Percentiles rank a stretch among this genome's conserved stretches.
These are phyloP conservation scores for Gymnocypris eckloni DNA, from an alignment of 2,797 vertebrate genomes.

Conservation along the genomic window DNA sequence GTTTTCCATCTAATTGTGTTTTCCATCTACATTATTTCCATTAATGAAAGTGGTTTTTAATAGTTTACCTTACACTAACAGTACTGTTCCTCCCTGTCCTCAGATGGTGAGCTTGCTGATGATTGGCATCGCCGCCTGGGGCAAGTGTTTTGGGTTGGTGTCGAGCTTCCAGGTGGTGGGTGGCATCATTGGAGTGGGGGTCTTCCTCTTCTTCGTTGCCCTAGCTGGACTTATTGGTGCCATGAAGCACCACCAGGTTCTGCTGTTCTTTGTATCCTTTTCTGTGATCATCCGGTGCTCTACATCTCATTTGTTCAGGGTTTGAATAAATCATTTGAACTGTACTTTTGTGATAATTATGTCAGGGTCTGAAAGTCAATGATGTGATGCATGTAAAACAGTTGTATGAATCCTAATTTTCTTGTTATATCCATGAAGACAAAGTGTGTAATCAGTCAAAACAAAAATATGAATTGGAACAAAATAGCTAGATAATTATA, in stretches of 20 bases:
- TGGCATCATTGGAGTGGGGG: slow-evolving; percentile 85
- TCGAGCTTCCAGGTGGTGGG: slow-evolving; percentile 89
- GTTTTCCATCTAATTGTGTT: neutral
- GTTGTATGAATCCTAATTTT: slow-evolving; percentile 21
- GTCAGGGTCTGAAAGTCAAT: neutral
- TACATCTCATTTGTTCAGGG: neutral
- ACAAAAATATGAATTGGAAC: neutral
- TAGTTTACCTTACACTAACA: neutral
- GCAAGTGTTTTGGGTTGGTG: slow-evolving; percentile 88
- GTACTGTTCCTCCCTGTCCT: neutral
- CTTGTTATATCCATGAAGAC: neutral
- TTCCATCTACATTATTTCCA: neutral
- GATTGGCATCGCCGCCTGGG: slow-evolving; percentile 90
- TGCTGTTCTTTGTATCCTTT: slow-evolving; percentile 93
- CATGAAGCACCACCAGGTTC: slow-evolving; percentile 88
- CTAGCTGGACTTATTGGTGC: slow-evolving; percentile 88
- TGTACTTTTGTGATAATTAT: neutral
- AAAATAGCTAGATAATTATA: neutral
- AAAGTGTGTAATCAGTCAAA: too few species aligned
- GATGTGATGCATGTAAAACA: neutral
- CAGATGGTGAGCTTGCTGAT: slow-evolving; percentile 89
- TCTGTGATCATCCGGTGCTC: neutral
- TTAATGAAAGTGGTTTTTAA: neutral
- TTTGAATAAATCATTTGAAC: neutral
- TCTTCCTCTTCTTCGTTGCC: slow-evolving; percentile 89